Evolutionary conservation across 2,888 invertebrate species (phyloP), one percentile per base, ranked within the genome.

Genomic region (Xestia xanthographa): DNA sequence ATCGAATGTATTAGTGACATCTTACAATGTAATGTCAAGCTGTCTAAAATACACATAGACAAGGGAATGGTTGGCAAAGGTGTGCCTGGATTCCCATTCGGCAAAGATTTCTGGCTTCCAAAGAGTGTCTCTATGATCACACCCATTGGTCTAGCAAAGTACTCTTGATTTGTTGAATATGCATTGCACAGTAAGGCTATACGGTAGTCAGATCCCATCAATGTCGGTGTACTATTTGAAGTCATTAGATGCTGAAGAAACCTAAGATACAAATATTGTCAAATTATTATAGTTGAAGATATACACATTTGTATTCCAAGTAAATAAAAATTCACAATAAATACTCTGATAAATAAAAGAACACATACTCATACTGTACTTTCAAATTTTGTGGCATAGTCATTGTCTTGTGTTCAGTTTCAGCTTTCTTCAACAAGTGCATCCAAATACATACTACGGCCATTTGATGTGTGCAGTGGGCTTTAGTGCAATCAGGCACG

Each of bases 381-480:
- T 98, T 98, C 17, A 99, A 96, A 63, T 98, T 98, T 86, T 97
- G 97, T 0, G 99, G 99, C 92, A 99, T 97, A 0, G 98, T 98
- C 91, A 98, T 97, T 85, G 98, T 98, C 82, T 98, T 97, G 90
- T 98, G 98, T 92, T 99, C 99, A 4, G 98, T 97, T 92, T 99
- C 98, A 0, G 99, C 99, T 95, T 99, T 99, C 92, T 98, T 99
- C 88, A 99, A 97, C 79, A 99, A 97, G 95, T 99, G 99, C 93
- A 99, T 98, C 99, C 99, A 99, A 92, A 99, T 99, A 90, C 99
- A 99, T 20, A 99, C 98, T 82, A 98, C 98, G 0, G 99, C 99
- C 98, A 99, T 98, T 93, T 98, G 98, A 92, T 98, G 98, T 12
- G 98, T 98, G 89, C 98, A 98, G 77, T 98, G 97, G 0, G 99